Conservation (phyloP, 2,113 vertebrate genomes). For the Tautogolabrus adspersus region DNA sequence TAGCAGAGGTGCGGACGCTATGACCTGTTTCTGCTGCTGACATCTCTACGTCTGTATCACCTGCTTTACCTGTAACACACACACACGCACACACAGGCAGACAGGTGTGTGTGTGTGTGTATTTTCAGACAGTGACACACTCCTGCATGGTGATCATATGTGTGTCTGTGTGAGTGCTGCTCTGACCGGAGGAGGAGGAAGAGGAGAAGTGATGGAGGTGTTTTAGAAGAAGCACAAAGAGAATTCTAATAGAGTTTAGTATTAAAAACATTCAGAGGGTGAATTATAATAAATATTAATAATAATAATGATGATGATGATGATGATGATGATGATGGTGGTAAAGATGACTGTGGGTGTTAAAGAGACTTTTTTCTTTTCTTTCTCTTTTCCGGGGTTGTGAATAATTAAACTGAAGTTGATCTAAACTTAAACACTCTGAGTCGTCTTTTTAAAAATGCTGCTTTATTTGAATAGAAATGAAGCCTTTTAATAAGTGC, state of each 20-base stretch:
- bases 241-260: conserved; percentile 48
- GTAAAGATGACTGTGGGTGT: conserved; percentile 74
- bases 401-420: conserved; percentile 82
- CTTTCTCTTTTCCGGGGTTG: conserved; percentile 70
- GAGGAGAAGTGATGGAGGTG: conserved; percentile 18
- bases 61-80: not conserved
- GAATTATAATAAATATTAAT: conserved; percentile 12
- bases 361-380: conserved; percentile 66
- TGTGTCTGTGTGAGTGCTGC: not conserved
- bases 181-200: not conserved
- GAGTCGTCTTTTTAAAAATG: conserved; percentile 18
- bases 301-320: conserved; percentile 23
- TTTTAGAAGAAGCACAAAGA: conserved; percentile 73
- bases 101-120: not conserved
- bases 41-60: not conserved
- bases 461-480: no score
- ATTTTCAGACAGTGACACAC: no score
- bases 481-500: no score
- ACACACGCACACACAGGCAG: not conserved
- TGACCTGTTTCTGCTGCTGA: conserved; percentile 3
- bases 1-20: not conserved
- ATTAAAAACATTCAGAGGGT: conserved; percentile 48
- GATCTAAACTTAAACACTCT: conserved; percentile 57
- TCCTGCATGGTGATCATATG: not conserved
- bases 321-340: conserved; percentile 37